These are phyloP conservation scores for Drosophila santomea DNA, from an alignment of 1,140 invertebrate species.

Conservation along the genomic window DNA sequence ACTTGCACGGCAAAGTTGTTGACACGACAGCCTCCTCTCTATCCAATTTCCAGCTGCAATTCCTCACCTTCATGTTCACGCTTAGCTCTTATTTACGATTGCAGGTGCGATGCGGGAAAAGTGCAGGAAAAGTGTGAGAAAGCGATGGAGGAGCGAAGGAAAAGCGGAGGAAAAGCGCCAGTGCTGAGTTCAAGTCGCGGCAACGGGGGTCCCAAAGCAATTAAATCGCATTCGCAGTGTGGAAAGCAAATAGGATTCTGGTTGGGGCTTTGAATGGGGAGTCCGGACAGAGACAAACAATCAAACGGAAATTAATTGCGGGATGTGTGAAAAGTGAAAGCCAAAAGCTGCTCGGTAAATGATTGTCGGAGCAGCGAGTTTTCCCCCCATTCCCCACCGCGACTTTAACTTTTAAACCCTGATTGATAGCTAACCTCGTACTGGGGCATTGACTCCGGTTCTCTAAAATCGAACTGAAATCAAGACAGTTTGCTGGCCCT, in stretches of 20 bases:
- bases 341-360: slow-evolving; percentile 37
- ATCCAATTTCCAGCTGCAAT: slow-evolving; percentile 8
- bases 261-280: background rate
- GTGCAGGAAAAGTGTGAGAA: background rate
- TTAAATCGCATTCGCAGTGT: slow-evolving; percentile 51
- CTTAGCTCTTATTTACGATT: slow-evolving; percentile 70
- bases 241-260: slow-evolving; percentile 25
- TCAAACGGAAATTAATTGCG: slow-evolving; percentile 80
- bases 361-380: slow-evolving; percentile 19
- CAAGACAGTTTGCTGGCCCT: background rate
- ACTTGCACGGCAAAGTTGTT: slow-evolving; percentile 63
- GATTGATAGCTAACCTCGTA: slow-evolving; percentile 19
- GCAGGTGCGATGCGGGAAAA: slow-evolving; percentile 47
- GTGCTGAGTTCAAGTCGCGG: slow-evolving; percentile 24
- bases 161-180: background rate
- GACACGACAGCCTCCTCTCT: slow-evolving; percentile 45
- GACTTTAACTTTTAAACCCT: slow-evolving; percentile 17
- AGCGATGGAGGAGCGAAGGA: background rate
- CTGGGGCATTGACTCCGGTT: slow-evolving; percentile 33
- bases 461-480: background rate
- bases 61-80: slow-evolving; percentile 11
- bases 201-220: slow-evolving; percentile 59
- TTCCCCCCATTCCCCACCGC: background rate
- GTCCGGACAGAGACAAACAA: slow-evolving; percentile 64
- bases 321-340: slow-evolving; percentile 72